Evolutionary conservation across 2,113 vertebrate genomes (phyloP).

Genomic region (Spea bombifrons): DNA sequence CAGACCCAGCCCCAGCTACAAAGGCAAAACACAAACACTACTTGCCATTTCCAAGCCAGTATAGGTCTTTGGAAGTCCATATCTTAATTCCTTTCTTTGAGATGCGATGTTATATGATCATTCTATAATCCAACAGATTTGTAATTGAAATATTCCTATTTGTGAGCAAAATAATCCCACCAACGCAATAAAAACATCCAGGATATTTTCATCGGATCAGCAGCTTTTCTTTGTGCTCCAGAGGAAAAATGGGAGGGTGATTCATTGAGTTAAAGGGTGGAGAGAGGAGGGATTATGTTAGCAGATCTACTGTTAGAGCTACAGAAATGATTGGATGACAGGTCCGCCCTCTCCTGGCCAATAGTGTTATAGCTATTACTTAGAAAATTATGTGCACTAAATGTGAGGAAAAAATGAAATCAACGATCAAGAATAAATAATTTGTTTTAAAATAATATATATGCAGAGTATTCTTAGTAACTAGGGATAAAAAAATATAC

Average conservation of each 20-base stretch:
- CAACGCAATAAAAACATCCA: neutral
- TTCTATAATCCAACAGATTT: no score
- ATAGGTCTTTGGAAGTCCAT: conserved; percentile 62
- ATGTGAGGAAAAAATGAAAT: no score
- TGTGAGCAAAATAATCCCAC: conserved; percentile 30
- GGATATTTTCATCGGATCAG: neutral
- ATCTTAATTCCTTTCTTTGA: conserved; percentile 45
- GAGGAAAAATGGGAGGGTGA: conserved; percentile 32
- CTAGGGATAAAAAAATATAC: no score
- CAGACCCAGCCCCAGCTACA: conserved; percentile 36
- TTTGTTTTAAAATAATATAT: no score
- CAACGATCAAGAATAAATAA: no score
- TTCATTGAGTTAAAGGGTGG: conserved; percentile 34
- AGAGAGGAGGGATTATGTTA: neutral
- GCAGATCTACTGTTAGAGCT: conserved; percentile 29
- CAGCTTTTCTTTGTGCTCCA: conserved; percentile 40
- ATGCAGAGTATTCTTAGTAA: no score
- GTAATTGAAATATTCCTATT: conserved; percentile 57
- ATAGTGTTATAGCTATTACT: no score
- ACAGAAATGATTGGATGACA: conserved; percentile 1
- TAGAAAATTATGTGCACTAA: no score
- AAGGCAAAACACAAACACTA: conserved; percentile 24
- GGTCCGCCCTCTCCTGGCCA: no score
- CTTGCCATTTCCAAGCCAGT: conserved; percentile 47
- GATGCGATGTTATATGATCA: no score